A percentile compares a stretch with the other conserved stretches of the same genome.
Evolutionary conservation across 1,140 invertebrate species (phyloP).

Genomic region (Adoxophyes honmai): DNA sequence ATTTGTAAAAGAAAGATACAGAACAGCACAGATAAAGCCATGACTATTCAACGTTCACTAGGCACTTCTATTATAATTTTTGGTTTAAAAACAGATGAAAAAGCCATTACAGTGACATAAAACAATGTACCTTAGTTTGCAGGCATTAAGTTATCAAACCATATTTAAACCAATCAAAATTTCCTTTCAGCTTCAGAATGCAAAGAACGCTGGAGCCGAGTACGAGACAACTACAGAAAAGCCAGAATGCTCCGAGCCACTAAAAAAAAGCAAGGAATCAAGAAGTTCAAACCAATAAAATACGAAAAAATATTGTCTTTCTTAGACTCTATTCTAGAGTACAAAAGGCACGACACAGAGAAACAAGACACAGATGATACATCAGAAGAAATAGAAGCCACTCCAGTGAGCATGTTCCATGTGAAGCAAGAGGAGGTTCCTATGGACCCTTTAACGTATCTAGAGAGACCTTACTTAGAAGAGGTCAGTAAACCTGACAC

Average conservation of each 20-base stretch:
- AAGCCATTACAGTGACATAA: too few relatives aligned
- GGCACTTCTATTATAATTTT: too few relatives aligned
- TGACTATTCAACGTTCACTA: too few relatives aligned
- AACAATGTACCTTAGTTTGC: too few relatives aligned
- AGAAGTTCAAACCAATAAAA: background rate
- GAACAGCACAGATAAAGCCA: too few relatives aligned
- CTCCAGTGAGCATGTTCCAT: too few relatives aligned
- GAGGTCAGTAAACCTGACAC: background rate
- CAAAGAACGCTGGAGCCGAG: background rate
- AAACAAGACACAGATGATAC: background rate
- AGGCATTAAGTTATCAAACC: too few relatives aligned
- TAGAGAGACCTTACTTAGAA: background rate
- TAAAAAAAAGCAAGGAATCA: background rate
- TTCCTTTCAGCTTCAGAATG: background rate
- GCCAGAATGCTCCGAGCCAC: background rate
- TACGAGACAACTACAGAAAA: constrained; percentile 1
- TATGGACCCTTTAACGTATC: background rate
- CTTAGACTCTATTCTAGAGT: background rate
- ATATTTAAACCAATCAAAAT: too few relatives aligned
- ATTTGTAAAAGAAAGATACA: too few relatives aligned
- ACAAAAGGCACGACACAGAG: background rate
- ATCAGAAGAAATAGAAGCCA: too few relatives aligned
- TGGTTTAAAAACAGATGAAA: too few relatives aligned
- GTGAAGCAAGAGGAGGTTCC: background rate
- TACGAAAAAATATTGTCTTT: background rate